Percentiles rank a stretch among this genome's conserved stretches.
Evolutionary conservation across 2,888 invertebrate genomes (phyloP).

Genomic region (Schizaphis graminum): DNA sequence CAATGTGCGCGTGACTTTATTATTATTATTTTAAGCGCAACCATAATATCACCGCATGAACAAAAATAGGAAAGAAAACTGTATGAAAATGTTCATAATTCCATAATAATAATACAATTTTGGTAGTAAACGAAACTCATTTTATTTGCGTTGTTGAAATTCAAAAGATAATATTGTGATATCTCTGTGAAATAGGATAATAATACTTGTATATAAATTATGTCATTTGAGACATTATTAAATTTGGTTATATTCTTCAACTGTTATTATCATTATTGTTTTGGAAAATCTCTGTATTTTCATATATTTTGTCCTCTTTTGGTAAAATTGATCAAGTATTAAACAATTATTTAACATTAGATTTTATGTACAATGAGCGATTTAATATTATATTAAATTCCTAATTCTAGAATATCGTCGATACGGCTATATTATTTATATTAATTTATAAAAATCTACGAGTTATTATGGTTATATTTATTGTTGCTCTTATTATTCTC

Average conservation of each 20-base stretch:
- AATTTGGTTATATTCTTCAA: slow-evolving; percentile 4
- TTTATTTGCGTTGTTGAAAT: neutral
- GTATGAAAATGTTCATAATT: neutral
- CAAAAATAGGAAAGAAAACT: neutral
- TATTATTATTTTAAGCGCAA: neutral
- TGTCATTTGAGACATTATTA: neutral
- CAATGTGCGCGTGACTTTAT: neutral
- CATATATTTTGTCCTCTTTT: neutral
- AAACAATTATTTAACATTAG: neutral
- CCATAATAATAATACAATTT: neutral
- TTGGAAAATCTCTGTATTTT: neutral
- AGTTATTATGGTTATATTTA: too few relatives aligned
- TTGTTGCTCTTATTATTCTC: too few relatives aligned
- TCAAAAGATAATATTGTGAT: neutral
- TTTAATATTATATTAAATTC: neutral
- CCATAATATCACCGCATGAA: neutral
- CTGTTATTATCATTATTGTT: neutral
- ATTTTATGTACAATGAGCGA: neutral
- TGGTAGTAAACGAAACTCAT: neutral
- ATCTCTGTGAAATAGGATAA: neutral
- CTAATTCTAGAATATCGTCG: neutral
- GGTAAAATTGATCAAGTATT: neutral
- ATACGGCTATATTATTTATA: neutral
- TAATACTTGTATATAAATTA: neutral
- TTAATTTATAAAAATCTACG: too few relatives aligned